Evolutionary conservation across 2,113 vertebrate species (phyloP).

Genomic region (Himantopus leucocephalus): DNA sequence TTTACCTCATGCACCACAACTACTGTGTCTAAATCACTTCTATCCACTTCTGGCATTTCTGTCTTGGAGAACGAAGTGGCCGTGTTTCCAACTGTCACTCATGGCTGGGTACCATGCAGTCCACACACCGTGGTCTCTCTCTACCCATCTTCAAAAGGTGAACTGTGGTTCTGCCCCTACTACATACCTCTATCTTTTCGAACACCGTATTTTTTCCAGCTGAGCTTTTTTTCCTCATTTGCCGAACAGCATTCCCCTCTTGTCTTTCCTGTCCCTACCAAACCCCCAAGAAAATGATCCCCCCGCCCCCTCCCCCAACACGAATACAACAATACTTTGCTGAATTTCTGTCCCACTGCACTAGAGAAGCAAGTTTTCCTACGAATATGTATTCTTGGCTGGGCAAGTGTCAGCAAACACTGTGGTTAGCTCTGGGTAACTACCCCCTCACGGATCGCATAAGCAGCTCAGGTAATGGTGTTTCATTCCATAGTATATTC

Average conservation of each 20-base stretch:
- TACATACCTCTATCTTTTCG: background rate
- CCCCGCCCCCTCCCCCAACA: background rate
- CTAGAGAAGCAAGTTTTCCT: background rate
- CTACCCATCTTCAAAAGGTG: background rate
- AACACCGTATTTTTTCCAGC: background rate
- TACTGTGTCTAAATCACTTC: background rate
- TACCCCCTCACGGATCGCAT: background rate
- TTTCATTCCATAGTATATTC: background rate
- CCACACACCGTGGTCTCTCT: background rate
- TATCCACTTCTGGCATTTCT: rapidly evolving
- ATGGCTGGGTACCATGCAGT: background rate
- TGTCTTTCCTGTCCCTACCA: background rate
- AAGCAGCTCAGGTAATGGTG: background rate
- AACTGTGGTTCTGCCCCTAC: background rate
- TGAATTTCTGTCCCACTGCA: background rate
- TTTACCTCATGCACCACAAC: background rate
- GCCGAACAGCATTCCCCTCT: background rate
- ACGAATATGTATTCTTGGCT: background rate
- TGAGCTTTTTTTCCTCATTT: background rate
- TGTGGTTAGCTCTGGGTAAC: background rate
- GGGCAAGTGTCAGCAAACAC: background rate
- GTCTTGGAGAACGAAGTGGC: background rate
- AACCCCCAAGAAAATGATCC: background rate
- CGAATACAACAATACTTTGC: background rate
- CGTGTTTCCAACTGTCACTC: background rate